A percentile compares a stretch with the other conserved stretches of the same genome.
Conservation (phyloP, 2,113 vertebrate species). For the Xiphophorus couchianus region DNA sequence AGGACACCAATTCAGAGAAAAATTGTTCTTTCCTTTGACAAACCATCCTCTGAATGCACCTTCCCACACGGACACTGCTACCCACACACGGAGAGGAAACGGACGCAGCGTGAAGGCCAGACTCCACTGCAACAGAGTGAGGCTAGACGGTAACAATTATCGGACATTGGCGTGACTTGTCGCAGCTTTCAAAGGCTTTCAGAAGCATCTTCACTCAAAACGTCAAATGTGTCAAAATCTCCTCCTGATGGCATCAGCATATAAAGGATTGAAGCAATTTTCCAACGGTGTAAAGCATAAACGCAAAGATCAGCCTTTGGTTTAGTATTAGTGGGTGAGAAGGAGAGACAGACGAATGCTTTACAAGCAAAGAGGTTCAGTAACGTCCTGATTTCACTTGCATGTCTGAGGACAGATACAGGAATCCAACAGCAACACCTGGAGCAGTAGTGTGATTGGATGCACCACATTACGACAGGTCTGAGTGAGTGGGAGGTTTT, state of each 20-base stretch:
- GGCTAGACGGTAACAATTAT: constrained; percentile 30
- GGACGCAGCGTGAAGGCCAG: constrained; percentile 37
- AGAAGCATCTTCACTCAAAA: constrained; percentile 37
- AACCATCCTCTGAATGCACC: constrained; percentile 18
- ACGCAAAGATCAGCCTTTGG: constrained; percentile 6
- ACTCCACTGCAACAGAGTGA: constrained; percentile 24
- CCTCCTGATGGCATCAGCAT: constrained; percentile 1
- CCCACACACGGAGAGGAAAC: constrained; percentile 22
- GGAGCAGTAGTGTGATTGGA: neutral
- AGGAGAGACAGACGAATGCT: constrained; percentile 64
- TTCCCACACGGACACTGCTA: constrained; percentile 35
- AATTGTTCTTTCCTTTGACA: constrained; percentile 2
- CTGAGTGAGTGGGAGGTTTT: constrained; percentile 23
- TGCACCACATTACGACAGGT: constrained; percentile 13
- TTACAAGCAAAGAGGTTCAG: constrained; percentile 49
- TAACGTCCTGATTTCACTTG: constrained; percentile 51
- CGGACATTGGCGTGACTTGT: constrained; percentile 25
- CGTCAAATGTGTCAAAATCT: constrained; percentile 41
- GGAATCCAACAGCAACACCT: constrained; percentile 23
- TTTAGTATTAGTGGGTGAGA: neutral
- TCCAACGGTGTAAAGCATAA: constrained; percentile 11
- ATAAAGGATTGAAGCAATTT: neutral
- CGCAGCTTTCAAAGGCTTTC: constrained; percentile 46
- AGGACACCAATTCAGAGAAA: constrained; percentile 14
- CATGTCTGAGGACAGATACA: constrained; percentile 43